These are phyloP conservation scores for Tethea ocularis DNA, from an alignment of 2,888 invertebrate genomes.

Conservation along the genomic window DNA sequence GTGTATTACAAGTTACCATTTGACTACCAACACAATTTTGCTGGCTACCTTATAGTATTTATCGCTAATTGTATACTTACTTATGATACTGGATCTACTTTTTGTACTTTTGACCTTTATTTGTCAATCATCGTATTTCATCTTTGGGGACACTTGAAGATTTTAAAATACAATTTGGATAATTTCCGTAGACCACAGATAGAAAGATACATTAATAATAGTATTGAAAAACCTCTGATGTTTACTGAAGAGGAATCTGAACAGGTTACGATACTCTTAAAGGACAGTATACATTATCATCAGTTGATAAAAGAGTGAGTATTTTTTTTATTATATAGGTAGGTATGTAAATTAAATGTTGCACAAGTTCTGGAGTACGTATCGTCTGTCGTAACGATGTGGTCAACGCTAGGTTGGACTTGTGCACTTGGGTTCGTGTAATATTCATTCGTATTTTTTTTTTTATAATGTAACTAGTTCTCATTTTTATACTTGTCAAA, in stretches of 20 bases:
- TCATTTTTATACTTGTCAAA: no score
- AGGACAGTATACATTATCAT: slow-evolving; percentile 20
- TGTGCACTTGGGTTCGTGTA: no score
- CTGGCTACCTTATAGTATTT: background rate
- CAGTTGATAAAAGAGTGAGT: slow-evolving; percentile 21
- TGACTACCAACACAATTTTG: background rate
- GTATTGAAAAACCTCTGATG: background rate
- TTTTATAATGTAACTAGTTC: no score
- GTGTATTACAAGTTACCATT: background rate
- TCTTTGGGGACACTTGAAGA: slow-evolving; percentile 38
- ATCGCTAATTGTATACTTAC: background rate
- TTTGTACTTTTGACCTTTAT: slow-evolving; percentile 32
- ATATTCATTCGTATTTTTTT: no score
- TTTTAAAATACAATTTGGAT: slow-evolving; percentile 31
- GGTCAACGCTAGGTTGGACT: no score
- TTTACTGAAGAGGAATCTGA: slow-evolving; percentile 2
- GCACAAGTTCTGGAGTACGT: no score
- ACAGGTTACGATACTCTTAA: slow-evolving; percentile 12
- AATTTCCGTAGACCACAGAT: slow-evolving; percentile 21
- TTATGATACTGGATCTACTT: slow-evolving; percentile 2
- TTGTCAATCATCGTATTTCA: slow-evolving; percentile 37
- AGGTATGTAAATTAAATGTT: no score
- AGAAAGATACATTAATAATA: background rate
- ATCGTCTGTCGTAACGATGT: no score
- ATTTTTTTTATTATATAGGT: no score